Evolutionary conservation across 2,888 invertebrate genomes (phyloP), one percentile per base, ranked within the genome.

Genomic region (Rhynchonema sp.): DNA sequence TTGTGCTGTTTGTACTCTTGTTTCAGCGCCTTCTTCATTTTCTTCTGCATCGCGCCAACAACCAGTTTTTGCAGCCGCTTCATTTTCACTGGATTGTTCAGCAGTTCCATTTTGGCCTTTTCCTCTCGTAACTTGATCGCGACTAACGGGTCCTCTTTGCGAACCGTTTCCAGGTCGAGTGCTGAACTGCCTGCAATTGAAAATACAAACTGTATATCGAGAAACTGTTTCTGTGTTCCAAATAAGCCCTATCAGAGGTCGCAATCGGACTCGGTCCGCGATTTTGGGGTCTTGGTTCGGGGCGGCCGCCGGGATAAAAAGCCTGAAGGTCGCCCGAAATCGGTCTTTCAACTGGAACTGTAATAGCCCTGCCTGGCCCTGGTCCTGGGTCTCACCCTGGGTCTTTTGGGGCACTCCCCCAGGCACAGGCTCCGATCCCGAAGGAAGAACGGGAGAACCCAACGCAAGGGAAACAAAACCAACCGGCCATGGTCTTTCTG

Each of bases 21-120:
- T 55, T 59, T 56, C 30, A 59, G 13, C 13, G 49, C 17, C 29
- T 61, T 74, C 72, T 67, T 72, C 63, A 69, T 70, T 28, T 62
- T 79, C 65, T 72, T 76, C 67, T 57, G 52, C 62, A 62, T 56
- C 6, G 61, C 53, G 28, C 55, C 59, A 56, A 57, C 62, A 63
- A 90, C 81, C 68, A 88, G 78, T 70, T 86, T 82, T 67, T 88
- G 83, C 1, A 94, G 77, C 69, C 85, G 84, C 65, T 87, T 88
- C 65, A 94, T 77, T 74, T 87, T 87, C 0, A 92, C 81, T 1
- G 92, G 92, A 79, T 94, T 94, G 68, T 88, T 86, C 2, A 94
- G 74, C 46, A 94, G 78, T 62, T 86, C 84, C 62, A 84, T 82
- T 52, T 86, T 79, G 0, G 86, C 84, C 70, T 92, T 90, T 72